Base-by-base conservation (phyloP, 2,797 vertebrate genomes). In the Amblyraja radiata region DNA sequence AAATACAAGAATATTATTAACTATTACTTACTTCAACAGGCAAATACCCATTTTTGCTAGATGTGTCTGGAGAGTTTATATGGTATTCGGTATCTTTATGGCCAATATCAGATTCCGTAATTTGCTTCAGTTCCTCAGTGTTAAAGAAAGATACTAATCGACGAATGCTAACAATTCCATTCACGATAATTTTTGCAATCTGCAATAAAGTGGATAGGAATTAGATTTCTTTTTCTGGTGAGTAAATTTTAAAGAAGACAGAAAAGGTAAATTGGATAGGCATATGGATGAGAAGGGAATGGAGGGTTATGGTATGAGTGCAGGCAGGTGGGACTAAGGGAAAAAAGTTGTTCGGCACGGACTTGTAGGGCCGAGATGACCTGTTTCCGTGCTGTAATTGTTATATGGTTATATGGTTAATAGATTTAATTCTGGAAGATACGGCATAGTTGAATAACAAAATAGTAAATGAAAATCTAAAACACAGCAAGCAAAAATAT, bases 131-230 rank as follows among this genome's bases (percentile, higher is more conserved):
- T 28, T 92, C 90, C 11, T 92, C 90, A 46, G 68, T 58, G 23
- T 76, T 92, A 74, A 92, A 92, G 28, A 74, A 92, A 28, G 90
- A 76, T 92, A 46, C 71, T 58, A 92, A 76, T 92, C 90, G 90
- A n/a, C 25, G 10, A 92, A 71, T 76, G 71, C 90, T 92, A 36
- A 92, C 68, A 46, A 92, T 25, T n/a, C 68, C 73, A 76, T 92
- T 92, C 68, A 92, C 90, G 0, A 13, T 54, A 54, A 76, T 76
- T 76, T 58, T 92, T 1, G 54, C 23, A 76, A 76, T 32, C 90
- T 92, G 71, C 10, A 91, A 21, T 73, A 73, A 92, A 76, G 6
- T 54, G 23, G 46, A 76, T 13, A 92, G 25, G 32, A 90, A 90
- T 71, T 68, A 90, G n/a, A 90, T 39, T 71, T 71, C 65, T 71